A percentile compares a stretch with the other conserved stretches of the same genome.
Conservation (phyloP, 2,797 vertebrate genomes). For the Anas bahamensis region DNA sequence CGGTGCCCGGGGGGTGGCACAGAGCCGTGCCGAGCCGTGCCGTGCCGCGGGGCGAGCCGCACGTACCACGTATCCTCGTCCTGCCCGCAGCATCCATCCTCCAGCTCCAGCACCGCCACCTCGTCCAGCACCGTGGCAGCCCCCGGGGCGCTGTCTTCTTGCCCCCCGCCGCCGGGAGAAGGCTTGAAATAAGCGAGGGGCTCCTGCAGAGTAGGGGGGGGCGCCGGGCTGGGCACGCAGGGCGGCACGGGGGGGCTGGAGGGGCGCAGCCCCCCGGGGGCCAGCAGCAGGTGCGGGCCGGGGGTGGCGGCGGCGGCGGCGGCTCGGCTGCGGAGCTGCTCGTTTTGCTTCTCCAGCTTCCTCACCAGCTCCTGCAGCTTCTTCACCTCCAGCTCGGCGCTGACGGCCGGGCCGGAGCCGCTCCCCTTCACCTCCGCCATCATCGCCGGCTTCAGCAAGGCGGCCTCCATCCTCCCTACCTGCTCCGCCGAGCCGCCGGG, state of each 20-base stretch:
- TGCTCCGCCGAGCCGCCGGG: constrained; percentile 68
- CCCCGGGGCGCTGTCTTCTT: constrained; percentile 32
- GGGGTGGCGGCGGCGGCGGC: constrained; percentile 76
- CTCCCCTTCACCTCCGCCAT: constrained; percentile 90
- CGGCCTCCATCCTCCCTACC: constrained; percentile 79
- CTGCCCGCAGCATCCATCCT: constrained; percentile 76
- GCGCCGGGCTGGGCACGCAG: constrained; percentile 78
- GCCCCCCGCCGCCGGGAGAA: constrained; percentile 48
- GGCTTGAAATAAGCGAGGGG: constrained; percentile 90
- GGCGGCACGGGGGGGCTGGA: constrained; percentile 77
- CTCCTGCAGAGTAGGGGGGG: constrained; percentile 78
- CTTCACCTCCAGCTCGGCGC: constrained; percentile 95
- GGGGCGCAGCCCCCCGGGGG: constrained; percentile 58
- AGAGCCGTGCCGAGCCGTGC: too few relatives aligned
- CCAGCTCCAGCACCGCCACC: constrained; percentile 90
- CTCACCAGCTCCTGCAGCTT: constrained; percentile 96
- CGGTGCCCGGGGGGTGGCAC: too few relatives aligned
- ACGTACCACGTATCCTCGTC: constrained; percentile 90
- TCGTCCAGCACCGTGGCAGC: constrained; percentile 86
- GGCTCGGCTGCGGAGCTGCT: constrained; percentile 91
- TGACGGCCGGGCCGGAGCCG: constrained; percentile 75
- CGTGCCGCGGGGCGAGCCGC: not conserved
- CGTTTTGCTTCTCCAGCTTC: constrained; percentile 94
- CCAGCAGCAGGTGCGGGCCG: constrained; percentile 77
- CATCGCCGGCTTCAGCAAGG: constrained; percentile 83